phyloP scores from a whole-genome alignment of 2,113 vertebrate species.

The Corapipo altera region DNA sequence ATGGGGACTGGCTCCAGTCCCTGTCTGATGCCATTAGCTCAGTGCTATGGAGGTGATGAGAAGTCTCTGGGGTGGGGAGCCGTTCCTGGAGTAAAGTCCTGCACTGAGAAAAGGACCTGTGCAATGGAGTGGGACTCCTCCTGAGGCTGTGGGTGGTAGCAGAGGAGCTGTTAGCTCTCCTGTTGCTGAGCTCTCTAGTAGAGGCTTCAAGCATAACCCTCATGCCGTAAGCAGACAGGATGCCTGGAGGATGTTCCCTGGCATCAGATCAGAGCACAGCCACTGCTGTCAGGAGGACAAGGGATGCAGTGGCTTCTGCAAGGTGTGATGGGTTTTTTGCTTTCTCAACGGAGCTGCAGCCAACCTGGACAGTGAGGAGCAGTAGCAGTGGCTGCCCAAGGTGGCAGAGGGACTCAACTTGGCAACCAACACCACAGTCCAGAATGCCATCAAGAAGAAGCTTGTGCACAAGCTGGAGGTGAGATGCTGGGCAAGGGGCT shows the following conservation, averaged over 20 bases:
- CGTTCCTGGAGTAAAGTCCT: too few species aligned
- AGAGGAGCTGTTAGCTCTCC: constrained; percentile 69
- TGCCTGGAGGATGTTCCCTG: not conserved
- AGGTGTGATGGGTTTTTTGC: not conserved
- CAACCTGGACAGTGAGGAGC: constrained; percentile 93
- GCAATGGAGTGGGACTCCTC: not conserved
- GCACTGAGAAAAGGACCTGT: not conserved
- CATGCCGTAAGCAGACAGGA: accelerated
- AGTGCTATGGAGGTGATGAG: too few species aligned
- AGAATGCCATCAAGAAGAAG: constrained; percentile 96
- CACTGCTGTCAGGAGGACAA: not conserved
- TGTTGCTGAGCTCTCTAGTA: not conserved
- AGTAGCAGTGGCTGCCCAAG: constrained; percentile 91
- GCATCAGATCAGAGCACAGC: not conserved
- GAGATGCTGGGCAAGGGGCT: not conserved
- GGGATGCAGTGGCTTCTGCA: accelerated
- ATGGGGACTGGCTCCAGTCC: too few species aligned
- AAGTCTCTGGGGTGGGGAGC: too few species aligned
- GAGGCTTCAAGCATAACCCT: not conserved
- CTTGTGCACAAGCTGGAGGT: constrained; percentile 95
- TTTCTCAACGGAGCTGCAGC: constrained; percentile 87
- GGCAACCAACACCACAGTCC: constrained; percentile 90
- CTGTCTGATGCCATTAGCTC: too few species aligned
- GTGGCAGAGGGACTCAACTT: constrained; percentile 91
- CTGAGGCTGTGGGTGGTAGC: constrained; percentile 79